Percentiles rank a stretch among this genome's conserved stretches.
These are phyloP conservation scores for Polymixis lichenea DNA, from an alignment of 2,888 invertebrate species.

Conservation along the genomic window DNA sequence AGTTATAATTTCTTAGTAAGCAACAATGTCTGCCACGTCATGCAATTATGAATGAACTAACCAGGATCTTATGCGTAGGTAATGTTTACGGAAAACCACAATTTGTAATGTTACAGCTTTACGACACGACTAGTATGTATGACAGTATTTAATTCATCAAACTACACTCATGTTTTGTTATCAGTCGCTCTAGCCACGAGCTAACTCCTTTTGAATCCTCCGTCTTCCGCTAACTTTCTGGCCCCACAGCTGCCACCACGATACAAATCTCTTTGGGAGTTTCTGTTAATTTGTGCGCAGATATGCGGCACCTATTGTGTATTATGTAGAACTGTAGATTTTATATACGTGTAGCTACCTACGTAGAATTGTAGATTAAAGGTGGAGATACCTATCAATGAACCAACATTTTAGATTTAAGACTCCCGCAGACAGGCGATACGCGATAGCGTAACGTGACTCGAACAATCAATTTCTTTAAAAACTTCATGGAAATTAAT, in stretches of 20 bases:
- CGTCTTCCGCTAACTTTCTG: background rate
- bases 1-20: constrained; percentile 27
- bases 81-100: constrained; percentile 40
- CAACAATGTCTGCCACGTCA: constrained; percentile 38
- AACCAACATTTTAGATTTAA: background rate
- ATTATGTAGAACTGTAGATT: background rate
- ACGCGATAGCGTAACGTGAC: no score
- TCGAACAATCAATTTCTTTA: no score
- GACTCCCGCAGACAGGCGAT: no score
- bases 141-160: constrained; percentile 16
- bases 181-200: background rate
- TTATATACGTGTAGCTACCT: background rate
- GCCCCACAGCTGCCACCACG: constrained; percentile 17
- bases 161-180: no score
- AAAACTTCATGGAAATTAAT: no score
- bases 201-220: background rate
- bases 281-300: constrained; percentile 53
- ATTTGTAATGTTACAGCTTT: constrained; percentile 11
- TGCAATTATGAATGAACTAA: constrained; percentile 36
- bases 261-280: constrained; percentile 57
- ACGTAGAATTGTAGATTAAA: constrained; percentile 7
- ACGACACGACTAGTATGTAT: background rate
- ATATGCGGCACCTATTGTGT: constrained; percentile 28
- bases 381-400: background rate
- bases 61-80: constrained; percentile 14